phyloP scores from a whole-genome alignment of 2,113 vertebrate species.

The Formicarius rufipectus region DNA sequence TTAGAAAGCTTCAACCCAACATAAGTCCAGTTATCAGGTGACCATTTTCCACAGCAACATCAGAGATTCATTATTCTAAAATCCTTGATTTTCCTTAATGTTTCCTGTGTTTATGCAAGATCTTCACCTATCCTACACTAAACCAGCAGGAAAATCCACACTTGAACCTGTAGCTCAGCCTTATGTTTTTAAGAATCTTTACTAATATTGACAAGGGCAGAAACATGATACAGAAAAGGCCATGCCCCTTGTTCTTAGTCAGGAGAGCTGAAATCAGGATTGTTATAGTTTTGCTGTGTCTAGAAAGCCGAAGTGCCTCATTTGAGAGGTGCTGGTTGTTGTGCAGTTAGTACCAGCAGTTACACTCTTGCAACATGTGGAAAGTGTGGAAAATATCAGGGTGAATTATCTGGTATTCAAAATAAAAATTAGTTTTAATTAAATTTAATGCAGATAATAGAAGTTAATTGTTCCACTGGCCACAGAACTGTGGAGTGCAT shows the following conservation, averaged over 20 bases:
- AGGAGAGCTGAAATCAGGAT: not conserved
- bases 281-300: not conserved
- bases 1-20: not conserved
- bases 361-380: not conserved
- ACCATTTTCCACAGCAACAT: not conserved
- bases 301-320: not conserved
- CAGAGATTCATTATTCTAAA: not conserved
- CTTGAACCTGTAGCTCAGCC: not conserved
- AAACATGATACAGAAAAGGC: not conserved
- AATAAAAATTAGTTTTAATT: slow-evolving; percentile 6
- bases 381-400: not conserved
- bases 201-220: not conserved
- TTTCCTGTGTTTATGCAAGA: not conserved
- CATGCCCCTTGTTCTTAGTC: not conserved
- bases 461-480: slow-evolving; percentile 1
- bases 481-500: not conserved
- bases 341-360: not conserved
- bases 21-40: not conserved
- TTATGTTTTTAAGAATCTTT: not conserved
- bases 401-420: not conserved
- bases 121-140: not conserved
- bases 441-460: not conserved
- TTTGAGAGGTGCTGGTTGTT: not conserved
- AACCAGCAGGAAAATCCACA: not conserved
- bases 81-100: not conserved